Evolutionary conservation across 2,888 invertebrate genomes (phyloP), one percentile per base, ranked within the genome.

Genomic region (Melolontha melolontha): DNA sequence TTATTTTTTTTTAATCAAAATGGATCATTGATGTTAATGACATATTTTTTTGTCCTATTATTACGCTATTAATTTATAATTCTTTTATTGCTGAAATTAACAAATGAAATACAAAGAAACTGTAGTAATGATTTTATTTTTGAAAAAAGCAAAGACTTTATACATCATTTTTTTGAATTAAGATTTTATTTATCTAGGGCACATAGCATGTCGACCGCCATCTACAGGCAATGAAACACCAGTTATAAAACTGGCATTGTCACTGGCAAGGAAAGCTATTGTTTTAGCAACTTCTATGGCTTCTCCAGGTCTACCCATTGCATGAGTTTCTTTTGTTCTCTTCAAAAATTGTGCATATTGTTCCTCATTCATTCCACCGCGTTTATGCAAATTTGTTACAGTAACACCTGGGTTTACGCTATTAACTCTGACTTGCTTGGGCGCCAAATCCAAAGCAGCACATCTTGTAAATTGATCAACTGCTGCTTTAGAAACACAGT

Each of bases 391-490:
- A 81, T 96, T 92, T 0, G 97, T 98, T 0, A 93, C 81, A 12
- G 93, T 92, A 0, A 98, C 97, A 59, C 98, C 98, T 12, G 98
- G 98, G 83, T 96, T 96, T 0, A 97, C 95, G 73, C 92, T 89
- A 82, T 97, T 97, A 0, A 96, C 96, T 69, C 97, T 85, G 0
- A 97, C 94, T 70, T 92, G 90, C 82, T 93, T 92, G 0, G 88
- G 78, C 14, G 93, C 95, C 63, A 95, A 81, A 78, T 95, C 98
- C 67, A 99, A 84, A 2, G 98, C 97, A 1, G 92, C 88, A 82
- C 97, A 97, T 75, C 93, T 88, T 0, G 98, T 98, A 73, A 99
- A 91, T 81, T 98, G 98, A 83, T 99, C 98, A 0, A 98, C 86
- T 0, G 97, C 94, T 41, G 96, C 89, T 84, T 99, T 98, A 0